Conservation (phyloP, 2,797 vertebrate genomes). For the Potorous gilbertii region DNA sequence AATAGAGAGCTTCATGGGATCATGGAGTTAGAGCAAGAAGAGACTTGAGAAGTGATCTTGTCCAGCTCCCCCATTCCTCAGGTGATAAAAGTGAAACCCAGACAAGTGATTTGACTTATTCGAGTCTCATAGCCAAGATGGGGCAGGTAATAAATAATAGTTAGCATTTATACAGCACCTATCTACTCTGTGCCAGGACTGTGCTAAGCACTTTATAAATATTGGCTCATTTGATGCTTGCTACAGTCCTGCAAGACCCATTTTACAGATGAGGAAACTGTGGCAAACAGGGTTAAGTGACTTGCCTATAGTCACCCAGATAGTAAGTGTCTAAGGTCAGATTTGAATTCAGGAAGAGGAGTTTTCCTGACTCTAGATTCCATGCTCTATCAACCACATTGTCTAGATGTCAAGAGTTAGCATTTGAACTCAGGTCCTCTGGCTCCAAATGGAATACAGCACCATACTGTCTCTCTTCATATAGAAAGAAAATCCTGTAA, state of each 20-base stretch:
- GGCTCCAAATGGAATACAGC: neutral
- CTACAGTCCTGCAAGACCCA: neutral
- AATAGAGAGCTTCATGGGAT: neutral
- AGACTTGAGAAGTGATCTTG: neutral
- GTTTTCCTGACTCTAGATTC: neutral
- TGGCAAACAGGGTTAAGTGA: neutral
- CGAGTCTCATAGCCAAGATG: neutral
- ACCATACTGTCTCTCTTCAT: constrained; percentile 3
- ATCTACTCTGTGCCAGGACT: neutral
- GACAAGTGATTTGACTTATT: neutral
- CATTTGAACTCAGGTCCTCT: neutral
- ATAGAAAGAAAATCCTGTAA: neutral
- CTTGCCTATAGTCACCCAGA: neutral
- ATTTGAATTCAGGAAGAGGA: neutral
- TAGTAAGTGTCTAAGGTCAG: neutral
- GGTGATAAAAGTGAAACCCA: neutral
- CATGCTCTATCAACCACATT: neutral
- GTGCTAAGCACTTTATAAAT: neutral
- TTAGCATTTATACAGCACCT: neutral
- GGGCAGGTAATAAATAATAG: neutral
- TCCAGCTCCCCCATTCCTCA: neutral
- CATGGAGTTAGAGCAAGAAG: neutral
- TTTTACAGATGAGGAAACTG: neutral
- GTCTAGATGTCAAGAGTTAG: neutral
- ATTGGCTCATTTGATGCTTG: neutral